These are phyloP conservation scores for Chironomus riparius DNA, from an alignment of 2,888 invertebrate species.

Conservation along the genomic window DNA sequence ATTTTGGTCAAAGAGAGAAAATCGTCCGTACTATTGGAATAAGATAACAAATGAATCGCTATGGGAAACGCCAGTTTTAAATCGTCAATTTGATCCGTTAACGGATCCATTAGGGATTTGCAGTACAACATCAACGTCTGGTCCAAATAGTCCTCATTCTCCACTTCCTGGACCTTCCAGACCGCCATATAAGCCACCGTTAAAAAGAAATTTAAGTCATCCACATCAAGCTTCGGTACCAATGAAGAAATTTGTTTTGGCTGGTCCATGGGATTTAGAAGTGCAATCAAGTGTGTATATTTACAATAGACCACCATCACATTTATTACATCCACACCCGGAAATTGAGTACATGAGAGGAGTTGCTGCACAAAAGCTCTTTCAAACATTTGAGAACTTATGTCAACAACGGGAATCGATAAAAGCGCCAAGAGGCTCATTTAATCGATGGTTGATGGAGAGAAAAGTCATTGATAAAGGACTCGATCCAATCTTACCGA, in stretches of 20 bases:
- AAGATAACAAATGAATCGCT: conserved; percentile 91
- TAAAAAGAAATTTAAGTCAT: conserved; percentile 29
- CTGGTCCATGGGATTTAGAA: conserved; percentile 93
- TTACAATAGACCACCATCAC: conserved; percentile 74
- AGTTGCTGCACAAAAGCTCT: conserved; percentile 68
- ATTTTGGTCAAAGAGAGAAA: conserved; percentile 94
- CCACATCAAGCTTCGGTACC: conserved; percentile 49
- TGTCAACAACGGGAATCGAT: conserved; percentile 88
- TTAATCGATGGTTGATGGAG: conserved; percentile 94
- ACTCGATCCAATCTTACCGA: conserved; percentile 82
- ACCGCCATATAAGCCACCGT: conserved; percentile 32
- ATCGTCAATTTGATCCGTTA: conserved; percentile 65
- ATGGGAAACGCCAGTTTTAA: conserved; percentile 88
- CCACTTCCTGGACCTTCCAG: conserved; percentile 37
- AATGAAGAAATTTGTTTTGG: conserved; percentile 75
- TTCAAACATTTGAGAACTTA: conserved; percentile 87
- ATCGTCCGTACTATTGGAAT: conserved; percentile 94
- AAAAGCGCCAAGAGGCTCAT: conserved; percentile 92
- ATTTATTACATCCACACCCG: conserved; percentile 85
- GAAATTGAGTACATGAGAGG: conserved; percentile 85
- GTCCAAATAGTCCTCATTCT: conserved; percentile 31
- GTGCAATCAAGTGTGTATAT: conserved; percentile 86
- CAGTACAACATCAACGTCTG: conserved; percentile 31
- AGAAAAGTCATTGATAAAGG: conserved; percentile 85
- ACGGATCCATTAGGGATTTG: conserved; percentile 86